Evolutionary conservation across 2,888 invertebrate species (phyloP).

Genomic region (Hypomecis atomaria): DNA sequence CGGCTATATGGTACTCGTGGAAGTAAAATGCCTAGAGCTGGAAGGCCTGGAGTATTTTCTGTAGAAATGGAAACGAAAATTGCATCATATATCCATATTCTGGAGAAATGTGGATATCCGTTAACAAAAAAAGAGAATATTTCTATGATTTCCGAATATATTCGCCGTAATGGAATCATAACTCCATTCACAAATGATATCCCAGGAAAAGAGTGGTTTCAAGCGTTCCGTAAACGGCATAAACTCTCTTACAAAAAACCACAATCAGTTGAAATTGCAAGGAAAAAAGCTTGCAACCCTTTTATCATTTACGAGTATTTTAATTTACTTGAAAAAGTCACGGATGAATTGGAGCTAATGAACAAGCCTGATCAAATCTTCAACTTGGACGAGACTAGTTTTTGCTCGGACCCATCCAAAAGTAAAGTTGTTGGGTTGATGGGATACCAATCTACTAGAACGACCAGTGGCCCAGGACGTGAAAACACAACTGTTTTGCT

Average conservation of each 20-base stretch:
- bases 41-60: constrained; percentile 19
- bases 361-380: constrained; percentile 22
- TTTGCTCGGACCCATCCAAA: constrained; percentile 21
- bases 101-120: constrained; percentile 21
- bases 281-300: constrained; percentile 17
- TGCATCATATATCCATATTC: constrained; percentile 17
- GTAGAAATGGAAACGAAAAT: constrained; percentile 15
- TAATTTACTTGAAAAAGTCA: constrained; percentile 13
- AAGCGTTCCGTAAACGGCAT: constrained; percentile 20
- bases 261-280: constrained; percentile 19
- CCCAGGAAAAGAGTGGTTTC: constrained; percentile 24
- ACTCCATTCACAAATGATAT: constrained; percentile 11
- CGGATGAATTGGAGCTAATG: constrained; percentile 6
- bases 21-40: constrained; percentile 20
- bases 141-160: constrained; percentile 10
- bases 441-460: constrained; percentile 23
- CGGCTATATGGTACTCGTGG: constrained; percentile 20
- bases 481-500: constrained; percentile 14
- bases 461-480: constrained; percentile 12
- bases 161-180: constrained; percentile 4
- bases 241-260: constrained; percentile 27
- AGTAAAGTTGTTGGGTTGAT: constrained; percentile 19
- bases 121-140: constrained; percentile 9
- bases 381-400: constrained; percentile 23
- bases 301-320: constrained; percentile 20